Conservation (phyloP, 2,888 invertebrate species). For the Archaeoteleia sp. region DNA sequence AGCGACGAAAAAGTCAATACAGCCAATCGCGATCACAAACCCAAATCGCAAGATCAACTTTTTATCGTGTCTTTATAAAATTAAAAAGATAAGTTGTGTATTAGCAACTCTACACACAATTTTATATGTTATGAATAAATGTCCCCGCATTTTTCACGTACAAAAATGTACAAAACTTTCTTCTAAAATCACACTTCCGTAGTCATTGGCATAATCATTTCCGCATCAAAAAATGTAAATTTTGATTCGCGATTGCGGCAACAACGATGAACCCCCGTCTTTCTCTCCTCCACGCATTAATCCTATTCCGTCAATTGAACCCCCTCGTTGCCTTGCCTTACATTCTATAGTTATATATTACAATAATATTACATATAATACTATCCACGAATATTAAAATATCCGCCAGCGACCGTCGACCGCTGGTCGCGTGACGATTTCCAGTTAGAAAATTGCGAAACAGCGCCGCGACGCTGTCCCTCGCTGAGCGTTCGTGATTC, state of each 20-base stretch:
- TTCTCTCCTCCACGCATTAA: conserved; percentile 57
- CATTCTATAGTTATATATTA: conserved; percentile 70
- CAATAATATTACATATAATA: conserved; percentile 75
- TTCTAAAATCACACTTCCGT: too few relatives aligned
- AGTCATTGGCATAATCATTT: too few relatives aligned
- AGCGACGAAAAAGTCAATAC: conserved; percentile 21
- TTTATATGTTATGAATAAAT: too few relatives aligned
- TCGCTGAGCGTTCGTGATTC: conserved; percentile 38
- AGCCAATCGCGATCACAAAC: conserved; percentile 10
- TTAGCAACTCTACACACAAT: too few relatives aligned
- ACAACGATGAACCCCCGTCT: conserved; percentile 15
- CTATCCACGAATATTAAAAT: conserved; percentile 74
- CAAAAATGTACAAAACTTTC: not conserved
- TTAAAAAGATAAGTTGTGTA: not conserved
- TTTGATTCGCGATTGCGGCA: too few relatives aligned
- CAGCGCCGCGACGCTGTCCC: conserved; percentile 11
- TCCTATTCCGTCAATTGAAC: conserved; percentile 54
- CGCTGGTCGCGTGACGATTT: conserved; percentile 55
- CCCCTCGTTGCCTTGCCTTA: conserved; percentile 60
- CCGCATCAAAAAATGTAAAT: too few relatives aligned
- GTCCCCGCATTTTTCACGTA: too few relatives aligned
- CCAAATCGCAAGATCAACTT: conserved; percentile 3
- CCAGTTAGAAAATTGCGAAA: conserved; percentile 59
- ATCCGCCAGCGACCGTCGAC: conserved; percentile 62
- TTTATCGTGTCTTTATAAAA: not conserved